phyloP scores from a whole-genome alignment of 2,797 vertebrate genomes.

The Galaxias olidus region DNA sequence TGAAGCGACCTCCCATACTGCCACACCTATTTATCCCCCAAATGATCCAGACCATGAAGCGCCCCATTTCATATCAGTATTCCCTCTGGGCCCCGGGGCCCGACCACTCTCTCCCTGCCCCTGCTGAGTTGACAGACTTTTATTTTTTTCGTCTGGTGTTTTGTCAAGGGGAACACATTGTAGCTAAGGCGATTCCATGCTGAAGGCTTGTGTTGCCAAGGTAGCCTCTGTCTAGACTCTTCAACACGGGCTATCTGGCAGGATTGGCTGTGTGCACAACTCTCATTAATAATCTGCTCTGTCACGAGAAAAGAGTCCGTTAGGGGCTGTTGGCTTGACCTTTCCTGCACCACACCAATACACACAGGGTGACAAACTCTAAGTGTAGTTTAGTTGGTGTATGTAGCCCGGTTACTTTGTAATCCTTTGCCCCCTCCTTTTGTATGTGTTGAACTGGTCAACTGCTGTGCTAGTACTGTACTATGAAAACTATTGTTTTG shows the following conservation, averaged over 20 bases:
- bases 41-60: neutral
- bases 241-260: neutral
- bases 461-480: neutral
- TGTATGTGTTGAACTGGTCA: neutral
- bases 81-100: slow-evolving; percentile 11
- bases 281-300: slow-evolving; percentile 33
- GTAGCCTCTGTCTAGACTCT: too few relatives aligned
- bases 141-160: slow-evolving; percentile 23
- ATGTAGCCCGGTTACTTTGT: too few relatives aligned
- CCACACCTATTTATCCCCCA: too few relatives aligned
- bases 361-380: too few relatives aligned
- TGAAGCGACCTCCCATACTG: too few relatives aligned
- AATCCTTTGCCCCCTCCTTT: neutral
- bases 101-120: slow-evolving; percentile 18
- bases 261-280: neutral
- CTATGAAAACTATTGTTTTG: too few relatives aligned
- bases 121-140: slow-evolving; percentile 21
- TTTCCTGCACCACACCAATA: too few relatives aligned
- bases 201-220: slow-evolving; percentile 31
- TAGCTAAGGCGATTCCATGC: slow-evolving; percentile 19
- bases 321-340: too few relatives aligned
- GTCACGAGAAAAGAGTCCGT: neutral
- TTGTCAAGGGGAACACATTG: slow-evolving; percentile 7
- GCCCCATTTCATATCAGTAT: neutral
- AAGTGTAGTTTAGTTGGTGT: too few relatives aligned